Conservation (phyloP, 2,888 invertebrate genomes). For the Trichogramma dendrolimi region DNA sequence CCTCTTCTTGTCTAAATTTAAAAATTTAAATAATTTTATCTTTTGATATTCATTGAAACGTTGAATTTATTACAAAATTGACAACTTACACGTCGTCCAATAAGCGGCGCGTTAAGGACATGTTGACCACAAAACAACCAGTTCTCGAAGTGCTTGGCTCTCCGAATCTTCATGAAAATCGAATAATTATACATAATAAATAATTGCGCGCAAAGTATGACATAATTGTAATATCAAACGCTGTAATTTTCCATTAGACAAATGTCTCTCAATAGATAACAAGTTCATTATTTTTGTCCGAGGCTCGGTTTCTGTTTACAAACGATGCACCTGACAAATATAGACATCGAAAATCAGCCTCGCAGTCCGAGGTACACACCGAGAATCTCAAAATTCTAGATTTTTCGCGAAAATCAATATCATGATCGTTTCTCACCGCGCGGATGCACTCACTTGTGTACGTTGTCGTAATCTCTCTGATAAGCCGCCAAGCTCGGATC, state of each 20-base stretch:
- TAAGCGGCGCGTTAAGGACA: slow-evolving; percentile 33
- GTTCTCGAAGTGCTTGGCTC: slow-evolving; percentile 22
- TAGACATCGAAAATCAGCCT: too few relatives aligned
- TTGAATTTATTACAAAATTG: neutral
- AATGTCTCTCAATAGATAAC: too few relatives aligned
- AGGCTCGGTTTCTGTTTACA: too few relatives aligned
- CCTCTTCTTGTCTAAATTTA: slow-evolving; percentile 22
- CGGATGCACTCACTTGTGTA: neutral
- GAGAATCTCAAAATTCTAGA: too few relatives aligned
- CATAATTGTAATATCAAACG: too few relatives aligned
- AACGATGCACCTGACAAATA: too few relatives aligned
- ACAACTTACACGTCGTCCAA: slow-evolving; percentile 28
- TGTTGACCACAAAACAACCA: slow-evolving; percentile 39
- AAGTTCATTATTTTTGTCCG: too few relatives aligned
- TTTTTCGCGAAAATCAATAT: too few relatives aligned
- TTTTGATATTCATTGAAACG: neutral
- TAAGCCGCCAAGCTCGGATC: slow-evolving; percentile 65
- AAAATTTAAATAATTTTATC: neutral
- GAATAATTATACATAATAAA: slow-evolving; percentile 3
- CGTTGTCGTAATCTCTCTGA: slow-evolving; percentile 56
- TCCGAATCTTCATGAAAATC: slow-evolving; percentile 9
- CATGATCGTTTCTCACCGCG: neutral
- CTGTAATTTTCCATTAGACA: too few relatives aligned
- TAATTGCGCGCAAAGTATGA: neutral
- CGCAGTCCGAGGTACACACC: too few relatives aligned